Evolutionary conservation across 37 sponge, comb jelly and placozoan genomes (phyloP), one percentile per base, ranked within the genome.

Genomic region (Eunapius fragilis): DNA sequence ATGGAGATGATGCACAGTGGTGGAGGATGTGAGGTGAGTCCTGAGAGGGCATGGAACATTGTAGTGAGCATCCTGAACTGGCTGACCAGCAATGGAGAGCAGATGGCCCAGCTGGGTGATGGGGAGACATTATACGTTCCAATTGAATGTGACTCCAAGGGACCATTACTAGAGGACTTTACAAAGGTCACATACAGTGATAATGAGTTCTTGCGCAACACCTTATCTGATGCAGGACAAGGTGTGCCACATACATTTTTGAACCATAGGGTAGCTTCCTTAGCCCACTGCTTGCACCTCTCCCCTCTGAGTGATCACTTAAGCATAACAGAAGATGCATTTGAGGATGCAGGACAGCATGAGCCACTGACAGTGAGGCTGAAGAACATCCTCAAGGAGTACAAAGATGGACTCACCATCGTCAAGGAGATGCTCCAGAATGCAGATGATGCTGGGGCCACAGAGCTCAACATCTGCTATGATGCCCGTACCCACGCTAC

Each of bases 391-490:
- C 81, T 94, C 37, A 72, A 49, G 72, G 91, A 94, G 37, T 94
- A 94, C 72, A 90, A 90, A 77, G 94, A 90, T 82, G 91, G 91
- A 9, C 69, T 91, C 31, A 89, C 87, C 19, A 90, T 94, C 31
- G 67, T 90, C 35, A 90, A 94, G 67, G 94, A 94, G 75, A 69
- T 94, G 30, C 80, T 94, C 30, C 94, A 94, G 72, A 94, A 94
- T 90, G 94, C 94, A 70, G 94, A 94, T 87, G 94, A 94, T 90
- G 94, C 94, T 72, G 91, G 73, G 28, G 94, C 94, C 17, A 90
- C 91, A 72, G 88, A 90, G 31, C 67, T 94, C 26, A 84, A 87
- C 32, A 81, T 94, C 13, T 75, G 89, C 77, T 87, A 80, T 50
- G 94, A 94, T 84, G 82, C 71, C 32, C 70, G 94, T 2, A 47